Conservation (phyloP, 1,140 invertebrate genomes). For the Aricia agestis region DNA sequence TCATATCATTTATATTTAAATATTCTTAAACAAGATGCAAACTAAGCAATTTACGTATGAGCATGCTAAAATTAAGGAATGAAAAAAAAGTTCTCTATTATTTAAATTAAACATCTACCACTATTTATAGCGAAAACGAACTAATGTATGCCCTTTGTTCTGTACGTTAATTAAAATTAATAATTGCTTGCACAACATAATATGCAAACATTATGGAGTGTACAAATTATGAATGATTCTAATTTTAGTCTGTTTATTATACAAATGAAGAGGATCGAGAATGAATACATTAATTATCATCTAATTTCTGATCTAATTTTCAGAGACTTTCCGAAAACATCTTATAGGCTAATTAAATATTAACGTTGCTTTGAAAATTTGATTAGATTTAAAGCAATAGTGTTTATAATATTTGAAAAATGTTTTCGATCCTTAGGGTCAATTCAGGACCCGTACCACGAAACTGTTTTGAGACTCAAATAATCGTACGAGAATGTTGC, state of each 20-base stretch:
- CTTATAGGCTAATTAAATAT: not conserved
- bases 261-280: not conserved
- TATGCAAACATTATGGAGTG: constrained; percentile 12
- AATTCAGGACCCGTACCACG: too few species aligned
- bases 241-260: constrained; percentile 13
- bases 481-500: too few species aligned
- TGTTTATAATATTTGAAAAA: too few species aligned
- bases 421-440: too few species aligned
- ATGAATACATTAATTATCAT: not conserved
- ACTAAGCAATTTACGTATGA: too few species aligned
- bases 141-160: constrained; percentile 10
- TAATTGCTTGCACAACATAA: constrained; percentile 10
- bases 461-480: too few species aligned
- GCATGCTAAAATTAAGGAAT: too few species aligned
- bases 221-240: constrained; percentile 13
- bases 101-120: not conserved
- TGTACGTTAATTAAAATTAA: constrained; percentile 12
- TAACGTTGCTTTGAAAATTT: not conserved
- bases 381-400: too few species aligned
- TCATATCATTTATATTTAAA: too few species aligned
- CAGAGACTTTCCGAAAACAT: not conserved
- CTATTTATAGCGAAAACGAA: not conserved
- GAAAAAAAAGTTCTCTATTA: not conserved
- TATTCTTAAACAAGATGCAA: too few species aligned
- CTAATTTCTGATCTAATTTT: not conserved